Conservation (phyloP, 2,888 invertebrate genomes). For the Pristionchus exspectatus region DNA sequence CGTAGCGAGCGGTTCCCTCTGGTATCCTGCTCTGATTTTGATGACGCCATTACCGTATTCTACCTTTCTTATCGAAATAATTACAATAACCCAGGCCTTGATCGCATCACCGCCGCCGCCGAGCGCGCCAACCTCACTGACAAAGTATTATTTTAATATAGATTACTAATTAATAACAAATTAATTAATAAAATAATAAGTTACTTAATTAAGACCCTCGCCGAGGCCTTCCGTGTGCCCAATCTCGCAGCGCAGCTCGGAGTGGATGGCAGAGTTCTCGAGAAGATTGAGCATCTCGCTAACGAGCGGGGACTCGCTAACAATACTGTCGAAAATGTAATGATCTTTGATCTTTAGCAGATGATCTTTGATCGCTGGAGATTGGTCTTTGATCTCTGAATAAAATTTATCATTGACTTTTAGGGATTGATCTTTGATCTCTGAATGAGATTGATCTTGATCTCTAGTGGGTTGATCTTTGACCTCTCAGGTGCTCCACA, state of each 20-base stretch:
- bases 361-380: background rate
- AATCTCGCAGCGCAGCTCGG: background rate
- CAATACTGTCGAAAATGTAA: slow-evolving; percentile 36
- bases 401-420: background rate
- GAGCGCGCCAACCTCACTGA: slow-evolving; percentile 22
- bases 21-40: background rate
- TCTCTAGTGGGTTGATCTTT: no score
- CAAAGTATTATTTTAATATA: background rate
- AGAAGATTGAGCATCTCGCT: background rate
- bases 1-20: no score
- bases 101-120: background rate
- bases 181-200: background rate
- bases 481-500: slow-evolving; percentile 24
- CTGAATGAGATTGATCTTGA: background rate
- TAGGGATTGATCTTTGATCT: background rate
- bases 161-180: background rate
- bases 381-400: background rate
- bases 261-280: background rate
- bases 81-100: background rate
- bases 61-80: no score
- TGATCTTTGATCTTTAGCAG: background rate
- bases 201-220: background rate
- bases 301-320: slow-evolving; percentile 17
- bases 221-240: background rate
- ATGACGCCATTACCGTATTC: no score